Evolutionary conservation across 2,113 vertebrate species (phyloP).

Genomic region (Hyaena hyaena): DNA sequence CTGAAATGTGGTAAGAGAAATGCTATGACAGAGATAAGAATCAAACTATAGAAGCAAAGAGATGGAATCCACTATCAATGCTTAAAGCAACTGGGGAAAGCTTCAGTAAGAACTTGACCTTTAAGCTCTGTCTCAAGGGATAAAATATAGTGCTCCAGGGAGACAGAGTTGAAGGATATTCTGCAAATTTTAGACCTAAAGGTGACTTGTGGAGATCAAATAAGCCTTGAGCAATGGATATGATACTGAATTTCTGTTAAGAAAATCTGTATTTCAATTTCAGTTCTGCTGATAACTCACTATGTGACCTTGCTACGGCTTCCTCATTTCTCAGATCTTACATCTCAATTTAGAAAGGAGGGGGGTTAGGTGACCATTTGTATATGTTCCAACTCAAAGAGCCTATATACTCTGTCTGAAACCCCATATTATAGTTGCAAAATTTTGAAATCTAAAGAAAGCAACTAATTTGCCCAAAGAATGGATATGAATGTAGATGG

Average conservation of each 20-base stretch:
- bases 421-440: not conserved
- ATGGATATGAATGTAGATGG: not conserved
- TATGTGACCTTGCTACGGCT: not conserved
- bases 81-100: not conserved
- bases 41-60: not conserved
- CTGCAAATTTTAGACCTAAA: constrained; percentile 19
- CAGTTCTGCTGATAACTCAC: not conserved
- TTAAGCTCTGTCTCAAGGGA: not conserved
- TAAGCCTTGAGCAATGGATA: constrained; percentile 24
- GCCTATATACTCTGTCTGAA: not conserved
- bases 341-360: constrained; percentile 4
- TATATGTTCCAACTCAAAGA: not conserved
- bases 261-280: constrained; percentile 19
- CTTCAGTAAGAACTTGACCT: constrained; percentile 35
- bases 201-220: not conserved
- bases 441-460: not conserved
- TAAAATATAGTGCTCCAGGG: not conserved
- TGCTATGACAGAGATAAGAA: not conserved
- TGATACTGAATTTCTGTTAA: not conserved
- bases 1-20: not conserved
- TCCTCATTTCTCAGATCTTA: not conserved
- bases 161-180: not conserved
- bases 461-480: not conserved
- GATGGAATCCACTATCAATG: not conserved
- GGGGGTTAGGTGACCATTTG: not conserved